Conservation (phyloP, 2,888 invertebrate species). For the Epinotia brunnichana region DNA sequence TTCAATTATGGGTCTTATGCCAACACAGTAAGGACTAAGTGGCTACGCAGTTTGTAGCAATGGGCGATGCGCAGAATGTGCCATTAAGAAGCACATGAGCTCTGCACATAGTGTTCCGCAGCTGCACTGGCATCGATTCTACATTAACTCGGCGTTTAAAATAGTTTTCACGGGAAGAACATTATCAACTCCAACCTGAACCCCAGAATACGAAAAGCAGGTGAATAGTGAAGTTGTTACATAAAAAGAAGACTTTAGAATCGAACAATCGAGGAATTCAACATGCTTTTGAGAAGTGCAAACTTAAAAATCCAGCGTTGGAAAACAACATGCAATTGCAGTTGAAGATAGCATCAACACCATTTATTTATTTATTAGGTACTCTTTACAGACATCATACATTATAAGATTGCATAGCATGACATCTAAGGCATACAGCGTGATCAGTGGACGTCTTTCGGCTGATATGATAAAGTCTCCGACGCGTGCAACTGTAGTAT, state of each 20-base stretch:
- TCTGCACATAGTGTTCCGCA: not conserved
- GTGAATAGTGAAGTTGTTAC: not conserved
- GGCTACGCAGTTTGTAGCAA: not conserved
- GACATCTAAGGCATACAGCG: too few species aligned
- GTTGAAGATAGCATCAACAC: not conserved
- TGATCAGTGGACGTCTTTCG: too few species aligned
- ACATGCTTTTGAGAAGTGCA: not conserved
- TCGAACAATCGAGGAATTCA: not conserved
- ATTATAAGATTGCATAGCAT: too few species aligned
- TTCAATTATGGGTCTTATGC: constrained; percentile 4
- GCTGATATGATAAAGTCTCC: too few species aligned
- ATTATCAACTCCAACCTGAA: not conserved
- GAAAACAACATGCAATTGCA: not conserved
- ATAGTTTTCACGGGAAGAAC: constrained; percentile 6
- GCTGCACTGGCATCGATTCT: not conserved
- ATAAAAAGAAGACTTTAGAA: not conserved
- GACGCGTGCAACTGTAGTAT: not conserved
- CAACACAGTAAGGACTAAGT: constrained; percentile 1
- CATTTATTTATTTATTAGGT: too few species aligned
- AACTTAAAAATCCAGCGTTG: not conserved
- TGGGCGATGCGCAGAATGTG: constrained; percentile 2
- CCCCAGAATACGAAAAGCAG: not conserved
- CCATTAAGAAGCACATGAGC: constrained; percentile 12
- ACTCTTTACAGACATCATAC: too few species aligned
- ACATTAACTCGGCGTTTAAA: not conserved